Evolutionary conservation across 2,888 invertebrate genomes (phyloP).

Genomic region (Mythimna vitellina): DNA sequence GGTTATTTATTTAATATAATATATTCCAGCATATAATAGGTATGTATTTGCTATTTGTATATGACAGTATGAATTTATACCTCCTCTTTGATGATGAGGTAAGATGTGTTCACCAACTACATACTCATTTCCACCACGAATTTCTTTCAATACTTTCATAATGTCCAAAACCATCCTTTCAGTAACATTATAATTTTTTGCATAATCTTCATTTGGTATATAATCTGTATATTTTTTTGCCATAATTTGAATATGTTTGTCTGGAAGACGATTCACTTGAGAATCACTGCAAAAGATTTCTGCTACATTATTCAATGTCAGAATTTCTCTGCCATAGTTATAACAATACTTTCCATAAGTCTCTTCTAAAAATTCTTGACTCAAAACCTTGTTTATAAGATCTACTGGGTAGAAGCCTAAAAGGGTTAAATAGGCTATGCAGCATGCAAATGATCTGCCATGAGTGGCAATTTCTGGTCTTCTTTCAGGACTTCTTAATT

Average conservation of each 20-base stretch:
- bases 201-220: conserved; percentile 87
- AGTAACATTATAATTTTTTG: conserved; percentile 88
- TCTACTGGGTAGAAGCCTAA: conserved; percentile 90
- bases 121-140: conserved; percentile 87
- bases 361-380: conserved; percentile 89
- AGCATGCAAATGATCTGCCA: conserved; percentile 91
- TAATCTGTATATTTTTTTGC: conserved; percentile 91
- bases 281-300: conserved; percentile 90
- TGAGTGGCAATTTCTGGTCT: conserved; percentile 89
- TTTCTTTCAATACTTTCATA: conserved; percentile 82
- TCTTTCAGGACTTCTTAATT: conserved; percentile 89
- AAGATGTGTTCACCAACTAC: conserved; percentile 91
- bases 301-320: conserved; percentile 91
- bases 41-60: neutral
- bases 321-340: conserved; percentile 90
- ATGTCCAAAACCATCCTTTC: conserved; percentile 91
- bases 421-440: conserved; percentile 91
- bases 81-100: conserved; percentile 92
- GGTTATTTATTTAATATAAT: neutral
- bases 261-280: conserved; percentile 89
- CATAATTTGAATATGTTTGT: conserved; percentile 85
- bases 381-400: conserved; percentile 90
- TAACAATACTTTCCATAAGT: conserved; percentile 88
- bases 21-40: neutral
- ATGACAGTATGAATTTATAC: conserved; percentile 71